Conservation (phyloP, 1,140 invertebrate species). For the Agraylea sexmaculata region DNA sequence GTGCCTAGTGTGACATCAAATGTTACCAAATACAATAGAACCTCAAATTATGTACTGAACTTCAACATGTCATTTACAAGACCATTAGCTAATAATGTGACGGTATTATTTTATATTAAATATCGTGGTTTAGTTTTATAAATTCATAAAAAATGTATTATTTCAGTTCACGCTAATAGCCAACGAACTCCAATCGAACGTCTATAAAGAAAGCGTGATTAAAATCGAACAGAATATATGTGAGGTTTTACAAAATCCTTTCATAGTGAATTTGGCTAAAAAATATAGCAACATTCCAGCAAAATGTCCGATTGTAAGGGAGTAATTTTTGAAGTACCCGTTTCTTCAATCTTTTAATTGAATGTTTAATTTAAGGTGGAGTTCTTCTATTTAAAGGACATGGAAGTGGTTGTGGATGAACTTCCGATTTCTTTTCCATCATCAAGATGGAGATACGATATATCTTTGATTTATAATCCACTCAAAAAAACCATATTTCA, state of each 20-base stretch:
- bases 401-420: background rate
- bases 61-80: background rate
- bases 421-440: background rate
- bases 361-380: background rate
- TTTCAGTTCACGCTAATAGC: conserved; percentile 4
- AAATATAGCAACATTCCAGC: conserved; percentile 2
- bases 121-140: background rate
- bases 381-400: background rate
- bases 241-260: background rate
- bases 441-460: too few species aligned
- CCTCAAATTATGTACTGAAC: background rate
- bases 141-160: background rate
- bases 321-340: too few species aligned
- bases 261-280: background rate
- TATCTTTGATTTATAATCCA: too few species aligned
- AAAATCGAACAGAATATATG: background rate
- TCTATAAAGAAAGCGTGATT: conserved; percentile 3
- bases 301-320: conserved; percentile 4
- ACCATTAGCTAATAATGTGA: background rate
- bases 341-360: too few species aligned
- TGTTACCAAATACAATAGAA: background rate
- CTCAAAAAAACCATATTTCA: too few species aligned
- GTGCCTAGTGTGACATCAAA: background rate
- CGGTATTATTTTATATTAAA: conserved; percentile 3
- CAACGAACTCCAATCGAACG: conserved; percentile 2